Evolutionary conservation across 2,113 vertebrate genomes (phyloP), one percentile per base, ranked within the genome.

Genomic region (Ivindomyrus marchei): DNA sequence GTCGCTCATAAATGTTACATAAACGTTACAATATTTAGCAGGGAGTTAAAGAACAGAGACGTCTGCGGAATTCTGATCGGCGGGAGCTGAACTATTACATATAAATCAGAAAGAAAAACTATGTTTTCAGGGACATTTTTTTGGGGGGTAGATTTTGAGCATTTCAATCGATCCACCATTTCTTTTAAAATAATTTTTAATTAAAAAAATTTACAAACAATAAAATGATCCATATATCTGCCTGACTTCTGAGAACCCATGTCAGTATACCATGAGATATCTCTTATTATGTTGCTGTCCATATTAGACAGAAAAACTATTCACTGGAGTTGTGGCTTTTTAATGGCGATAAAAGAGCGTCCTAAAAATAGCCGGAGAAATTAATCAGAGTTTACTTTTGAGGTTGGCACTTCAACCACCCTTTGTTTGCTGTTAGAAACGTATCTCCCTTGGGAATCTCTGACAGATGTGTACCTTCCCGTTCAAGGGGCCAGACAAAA

Each of bases 21-120:
- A 89, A 86, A 36, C 56, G 91, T 95, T 96, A 92, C 95, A 95
- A 95, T 94, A 96, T 96, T 95, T 91, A 96, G 92, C 89, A 36
- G 10, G 91, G 88, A 91, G 94, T 93, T 94, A 95, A 94, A 94
- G 93, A 95, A 93, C 88, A 92, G 90, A 84, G 85, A 92, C 87
- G 74, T 91, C 84, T 84, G 89, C 90, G 87, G 91, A 91, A 92
- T 90, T 89, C 88, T 46, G 85, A 89, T 80, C 47, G 17, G 47
- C 53, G 10, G 52, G 6, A 49, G 42, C 58, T 53, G 46, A 88
- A 5, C 47, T 46, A 42, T 36, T 90, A 47, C 24, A 62, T 27
- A 87, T 87, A 66, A 90, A 86, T 42, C 19, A 83, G 47, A 53
- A 74, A 42, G 31, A 15, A 21, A 80, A 42, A 77, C 0, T 19